These are phyloP conservation scores for Penaeus indicus DNA, from an alignment of 1,140 invertebrate species.

Conservation along the genomic window DNA sequence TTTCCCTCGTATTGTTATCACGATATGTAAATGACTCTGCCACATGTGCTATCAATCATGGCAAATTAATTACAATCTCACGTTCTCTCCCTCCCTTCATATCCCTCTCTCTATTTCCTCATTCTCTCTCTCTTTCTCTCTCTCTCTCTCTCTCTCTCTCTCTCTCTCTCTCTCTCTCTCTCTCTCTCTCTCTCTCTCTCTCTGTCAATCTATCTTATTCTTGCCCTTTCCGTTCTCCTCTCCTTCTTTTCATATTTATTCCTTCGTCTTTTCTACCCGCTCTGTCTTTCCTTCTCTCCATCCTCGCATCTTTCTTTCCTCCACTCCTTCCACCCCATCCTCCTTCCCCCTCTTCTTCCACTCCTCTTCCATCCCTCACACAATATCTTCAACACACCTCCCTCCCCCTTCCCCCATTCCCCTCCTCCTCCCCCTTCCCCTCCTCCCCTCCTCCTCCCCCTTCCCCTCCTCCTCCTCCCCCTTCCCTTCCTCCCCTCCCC, in stretches of 20 bases:
- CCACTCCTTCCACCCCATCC: neutral
- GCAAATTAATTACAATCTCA: neutral
- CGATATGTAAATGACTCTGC: too few species aligned
- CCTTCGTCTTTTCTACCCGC: neutral
- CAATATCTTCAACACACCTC: neutral
- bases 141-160: too few species aligned
- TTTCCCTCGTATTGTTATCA: too few species aligned
- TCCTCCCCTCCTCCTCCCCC: constrained; percentile 14
- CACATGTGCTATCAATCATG: too few species aligned
- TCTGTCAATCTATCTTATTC: too few species aligned
- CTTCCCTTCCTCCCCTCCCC: constrained; percentile 74
- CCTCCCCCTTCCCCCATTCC: neutral
- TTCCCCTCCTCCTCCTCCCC: constrained; percentile 66
- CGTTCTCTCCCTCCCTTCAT: neutral
- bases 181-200: too few species aligned
- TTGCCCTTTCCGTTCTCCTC: too few species aligned
- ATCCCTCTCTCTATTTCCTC: too few species aligned
- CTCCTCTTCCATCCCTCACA: neutral
- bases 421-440: neutral
- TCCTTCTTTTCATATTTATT: too few species aligned
- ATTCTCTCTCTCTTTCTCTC: too few species aligned
- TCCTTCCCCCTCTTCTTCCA: neutral
- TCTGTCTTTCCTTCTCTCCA: neutral
- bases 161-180: too few species aligned
- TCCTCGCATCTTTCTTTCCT: neutral